These are phyloP conservation scores for Temnothorax rugatulus DNA, from an alignment of 2,888 invertebrate species.

Conservation along the genomic window DNA sequence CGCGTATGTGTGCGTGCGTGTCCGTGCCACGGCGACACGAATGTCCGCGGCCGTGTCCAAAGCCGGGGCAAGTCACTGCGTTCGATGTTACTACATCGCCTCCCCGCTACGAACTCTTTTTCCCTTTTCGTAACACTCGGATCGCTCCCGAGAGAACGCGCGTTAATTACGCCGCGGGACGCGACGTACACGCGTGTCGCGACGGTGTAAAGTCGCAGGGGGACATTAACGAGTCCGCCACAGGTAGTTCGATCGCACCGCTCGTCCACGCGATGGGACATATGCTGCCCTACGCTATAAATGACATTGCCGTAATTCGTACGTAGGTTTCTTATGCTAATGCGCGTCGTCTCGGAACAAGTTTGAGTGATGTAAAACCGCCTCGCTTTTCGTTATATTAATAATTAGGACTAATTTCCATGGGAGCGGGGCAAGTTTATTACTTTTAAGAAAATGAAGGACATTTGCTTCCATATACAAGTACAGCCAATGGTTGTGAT, in stretches of 20 bases:
- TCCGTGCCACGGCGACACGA: slow-evolving; percentile 9
- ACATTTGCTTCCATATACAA: neutral
- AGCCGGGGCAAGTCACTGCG: slow-evolving; percentile 15
- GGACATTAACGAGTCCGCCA: slow-evolving; percentile 61
- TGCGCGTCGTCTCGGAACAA: neutral
- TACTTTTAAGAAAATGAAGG: neutral
- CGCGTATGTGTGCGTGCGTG: slow-evolving; percentile 16
- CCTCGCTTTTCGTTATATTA: neutral
- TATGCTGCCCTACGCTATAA: neutral
- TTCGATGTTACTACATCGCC: slow-evolving; percentile 16
- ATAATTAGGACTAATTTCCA: slow-evolving; percentile 4
- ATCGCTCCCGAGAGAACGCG: slow-evolving; percentile 25
- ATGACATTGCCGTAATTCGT: slow-evolving; percentile 4
- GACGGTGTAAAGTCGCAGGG: slow-evolving; percentile 51
- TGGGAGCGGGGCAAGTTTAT: neutral
- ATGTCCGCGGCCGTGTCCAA: slow-evolving; percentile 26
- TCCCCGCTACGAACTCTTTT: neutral
- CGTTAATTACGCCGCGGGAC: slow-evolving; percentile 63
- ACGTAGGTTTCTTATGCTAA: slow-evolving; percentile 10
- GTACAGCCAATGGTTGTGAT: neutral
- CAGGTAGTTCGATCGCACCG: slow-evolving; percentile 56
- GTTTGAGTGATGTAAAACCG: neutral
- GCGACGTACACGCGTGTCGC: slow-evolving; percentile 38
- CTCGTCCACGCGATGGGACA: slow-evolving; percentile 33
- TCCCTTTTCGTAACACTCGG: slow-evolving; percentile 2